These are phyloP conservation scores for Encarsia formosa DNA, from an alignment of 2,888 invertebrate genomes.

Conservation along the genomic window DNA sequence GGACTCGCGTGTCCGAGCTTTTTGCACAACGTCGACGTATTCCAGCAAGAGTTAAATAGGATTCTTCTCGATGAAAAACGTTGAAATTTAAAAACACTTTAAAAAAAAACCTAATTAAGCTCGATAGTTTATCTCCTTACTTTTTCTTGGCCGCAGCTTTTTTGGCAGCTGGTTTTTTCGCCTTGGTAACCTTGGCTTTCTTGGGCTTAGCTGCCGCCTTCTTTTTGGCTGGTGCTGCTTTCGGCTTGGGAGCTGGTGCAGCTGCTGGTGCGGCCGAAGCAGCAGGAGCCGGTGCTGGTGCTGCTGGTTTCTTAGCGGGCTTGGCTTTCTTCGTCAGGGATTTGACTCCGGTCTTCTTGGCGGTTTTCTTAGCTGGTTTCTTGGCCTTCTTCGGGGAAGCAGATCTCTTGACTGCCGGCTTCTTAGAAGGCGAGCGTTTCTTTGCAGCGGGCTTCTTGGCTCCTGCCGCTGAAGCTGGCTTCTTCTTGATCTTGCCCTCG, in stretches of 20 bases:
- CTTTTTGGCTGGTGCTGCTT: slow-evolving; percentile 6
- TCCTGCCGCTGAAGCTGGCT: slow-evolving; percentile 8
- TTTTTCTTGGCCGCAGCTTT: slow-evolving; percentile 20
- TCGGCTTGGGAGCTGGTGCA: slow-evolving; percentile 7
- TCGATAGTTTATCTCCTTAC: slow-evolving; percentile 1
- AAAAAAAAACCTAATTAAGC: background rate
- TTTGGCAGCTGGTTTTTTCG: slow-evolving; percentile 14
- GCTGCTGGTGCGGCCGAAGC: slow-evolving; percentile 31
- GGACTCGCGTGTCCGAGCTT: too few species aligned
- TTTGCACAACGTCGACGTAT: too few species aligned
- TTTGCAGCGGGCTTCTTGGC: slow-evolving; percentile 23
- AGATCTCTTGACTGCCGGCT: background rate
- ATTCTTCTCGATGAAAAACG: too few species aligned
- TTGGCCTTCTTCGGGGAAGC: background rate
- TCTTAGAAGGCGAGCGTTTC: background rate
- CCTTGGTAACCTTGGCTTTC: background rate
- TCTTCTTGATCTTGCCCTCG: slow-evolving; percentile 9
- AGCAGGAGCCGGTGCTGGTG: slow-evolving; percentile 28
- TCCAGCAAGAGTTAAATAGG: too few species aligned
- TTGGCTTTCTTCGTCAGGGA: slow-evolving; percentile 37
- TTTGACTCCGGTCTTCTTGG: background rate
- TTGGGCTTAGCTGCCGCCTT: slow-evolving; percentile 10
- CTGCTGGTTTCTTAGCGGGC: slow-evolving; percentile 31
- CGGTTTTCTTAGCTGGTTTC: background rate
- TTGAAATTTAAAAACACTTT: too few species aligned